Conservation (phyloP, 2,797 vertebrate genomes). For the Anguilla megastoma region DNA sequence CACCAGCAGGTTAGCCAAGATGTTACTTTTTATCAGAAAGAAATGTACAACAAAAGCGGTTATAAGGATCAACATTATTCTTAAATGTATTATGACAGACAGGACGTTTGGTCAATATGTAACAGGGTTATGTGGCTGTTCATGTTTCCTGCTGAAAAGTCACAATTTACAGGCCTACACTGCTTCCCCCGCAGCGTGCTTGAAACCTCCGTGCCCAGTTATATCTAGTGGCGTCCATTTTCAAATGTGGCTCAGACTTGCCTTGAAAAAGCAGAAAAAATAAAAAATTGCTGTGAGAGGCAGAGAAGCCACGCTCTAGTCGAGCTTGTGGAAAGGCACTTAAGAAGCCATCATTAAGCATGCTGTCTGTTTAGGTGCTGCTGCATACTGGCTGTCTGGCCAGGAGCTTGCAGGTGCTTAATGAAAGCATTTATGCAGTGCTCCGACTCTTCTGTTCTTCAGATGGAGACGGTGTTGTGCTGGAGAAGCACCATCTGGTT, state of each 20-base stretch:
- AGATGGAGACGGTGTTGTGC: slow-evolving; percentile 26
- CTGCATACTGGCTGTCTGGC: slow-evolving; percentile 20
- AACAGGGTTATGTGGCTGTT: neutral
- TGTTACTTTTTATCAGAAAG: neutral
- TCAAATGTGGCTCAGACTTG: neutral
- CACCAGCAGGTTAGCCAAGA: neutral
- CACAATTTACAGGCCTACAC: neutral
- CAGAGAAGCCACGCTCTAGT: neutral
- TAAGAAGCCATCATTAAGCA: slow-evolving; percentile 30
- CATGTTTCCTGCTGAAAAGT: neutral
- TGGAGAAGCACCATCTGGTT: neutral
- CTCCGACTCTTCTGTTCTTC: neutral
- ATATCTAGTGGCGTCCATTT: neutral
- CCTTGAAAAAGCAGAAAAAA: neutral
- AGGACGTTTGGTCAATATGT: neutral
- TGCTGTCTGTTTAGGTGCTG: slow-evolving; percentile 26
- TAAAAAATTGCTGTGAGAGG: neutral
- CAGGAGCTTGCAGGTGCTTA: slow-evolving; percentile 32
- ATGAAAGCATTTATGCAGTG: slow-evolving; percentile 30
- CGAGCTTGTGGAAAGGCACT: neutral
- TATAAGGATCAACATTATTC: neutral
- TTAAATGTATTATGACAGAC: neutral
- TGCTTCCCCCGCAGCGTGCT: neutral
- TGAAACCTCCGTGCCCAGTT: neutral
- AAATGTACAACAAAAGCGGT: neutral